These are phyloP conservation scores for Melanerpes aurifrons DNA, from an alignment of 2,113 vertebrate genomes.

Conservation along the genomic window DNA sequence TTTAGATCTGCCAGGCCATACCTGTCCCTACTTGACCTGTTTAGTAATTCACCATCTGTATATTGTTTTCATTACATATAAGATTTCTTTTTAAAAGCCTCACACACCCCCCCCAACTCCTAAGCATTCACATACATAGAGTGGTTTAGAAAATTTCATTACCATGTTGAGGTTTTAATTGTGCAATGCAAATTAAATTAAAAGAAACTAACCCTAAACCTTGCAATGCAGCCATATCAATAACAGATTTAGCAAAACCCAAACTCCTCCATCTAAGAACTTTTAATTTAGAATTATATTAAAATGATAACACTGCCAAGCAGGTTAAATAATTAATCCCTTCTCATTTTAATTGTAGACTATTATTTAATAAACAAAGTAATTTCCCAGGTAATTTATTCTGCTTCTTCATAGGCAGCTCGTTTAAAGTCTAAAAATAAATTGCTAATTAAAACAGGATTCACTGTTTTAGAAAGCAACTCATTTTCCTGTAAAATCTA, in stretches of 20 bases:
- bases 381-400: conserved; percentile 74
- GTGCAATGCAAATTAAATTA: conserved; percentile 77
- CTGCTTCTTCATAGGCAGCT: conserved; percentile 60
- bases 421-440: conserved; percentile 73
- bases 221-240: conserved; percentile 75
- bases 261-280: conserved; percentile 50
- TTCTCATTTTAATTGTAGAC: conserved; percentile 74
- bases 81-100: neutral
- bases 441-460: conserved; percentile 72
- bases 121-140: neutral
- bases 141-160: conserved; percentile 52
- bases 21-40: conserved; percentile 38
- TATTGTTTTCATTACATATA: conserved; percentile 61
- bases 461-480: conserved; percentile 65
- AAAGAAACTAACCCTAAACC: conserved; percentile 15
- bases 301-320: conserved; percentile 68
- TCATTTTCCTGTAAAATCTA: conserved; percentile 62
- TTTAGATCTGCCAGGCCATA: conserved; percentile 59
- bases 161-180: conserved; percentile 74
- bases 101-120: neutral
- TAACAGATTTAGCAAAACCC: conserved; percentile 68
- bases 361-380: conserved; percentile 78
- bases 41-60: conserved; percentile 61
- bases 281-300: conserved; percentile 76
- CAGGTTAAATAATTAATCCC: conserved; percentile 74